A percentile compares a stretch with the other conserved stretches of the same genome.
phyloP scores from a whole-genome alignment of 53 echinoderm and acorn worm species.

The Mesocentrotus franciscanus region DNA sequence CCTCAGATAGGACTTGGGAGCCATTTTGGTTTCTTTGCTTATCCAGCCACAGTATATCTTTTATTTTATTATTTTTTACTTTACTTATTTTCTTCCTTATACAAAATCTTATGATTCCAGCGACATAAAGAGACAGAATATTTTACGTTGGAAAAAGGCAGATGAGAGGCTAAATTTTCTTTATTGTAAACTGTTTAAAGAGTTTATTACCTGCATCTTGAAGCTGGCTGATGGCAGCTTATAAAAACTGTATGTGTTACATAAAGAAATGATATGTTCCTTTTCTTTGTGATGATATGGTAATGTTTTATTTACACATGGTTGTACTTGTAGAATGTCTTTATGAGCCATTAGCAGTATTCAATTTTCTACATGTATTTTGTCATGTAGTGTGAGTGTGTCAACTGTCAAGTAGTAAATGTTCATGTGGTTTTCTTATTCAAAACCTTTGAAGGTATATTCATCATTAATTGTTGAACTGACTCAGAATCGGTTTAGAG shows the following conservation, averaged over 20 bases:
- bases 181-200: too few relatives aligned
- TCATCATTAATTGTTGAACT: background rate
- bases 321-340: background rate
- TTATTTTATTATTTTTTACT: too few relatives aligned
- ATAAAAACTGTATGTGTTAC: background rate
- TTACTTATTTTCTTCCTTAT: too few relatives aligned
- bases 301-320: background rate
- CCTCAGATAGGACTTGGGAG: too few relatives aligned
- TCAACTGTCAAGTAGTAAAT: background rate
- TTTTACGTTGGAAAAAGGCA: background rate
- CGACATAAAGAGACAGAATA: too few relatives aligned
- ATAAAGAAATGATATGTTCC: background rate
- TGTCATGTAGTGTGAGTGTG: background rate
- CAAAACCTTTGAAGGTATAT: background rate
- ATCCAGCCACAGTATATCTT: too few relatives aligned
- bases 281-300: background rate
- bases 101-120: too few relatives aligned
- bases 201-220: too few relatives aligned
- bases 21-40: too few relatives aligned
- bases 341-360: conserved; percentile 7
- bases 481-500: background rate
- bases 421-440: background rate
- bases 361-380: background rate
- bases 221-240: background rate
- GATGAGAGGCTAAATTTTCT: background rate